Evolutionary conservation across 2,113 vertebrate species (phyloP), one percentile per base, ranked within the genome.

Genomic region (Syngnathus floridae): DNA sequence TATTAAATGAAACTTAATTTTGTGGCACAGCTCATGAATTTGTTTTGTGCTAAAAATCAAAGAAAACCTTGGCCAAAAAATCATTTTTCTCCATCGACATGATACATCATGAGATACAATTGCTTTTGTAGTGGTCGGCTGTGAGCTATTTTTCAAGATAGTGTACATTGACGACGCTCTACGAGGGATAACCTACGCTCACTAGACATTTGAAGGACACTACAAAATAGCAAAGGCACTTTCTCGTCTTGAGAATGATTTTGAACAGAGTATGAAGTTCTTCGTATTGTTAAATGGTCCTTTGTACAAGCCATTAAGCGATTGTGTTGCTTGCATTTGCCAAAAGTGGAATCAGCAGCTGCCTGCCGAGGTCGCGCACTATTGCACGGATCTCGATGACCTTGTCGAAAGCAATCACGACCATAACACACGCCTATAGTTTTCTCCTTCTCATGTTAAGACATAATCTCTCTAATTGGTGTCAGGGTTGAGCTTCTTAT

Each of bases 391-490:
- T 88, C 81, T 86, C 85, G 70, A 86, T 93, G 92, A 97, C 94
- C 93, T 90, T 91, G 93, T 95, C 94, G 92, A 82, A 90, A 92
- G 89, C 84, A 90, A 95, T 95, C 92, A 91, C 67, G 1, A 86
- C 81, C 79, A 87, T 91, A 91, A 87, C 88, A 88, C 91, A 89
- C 85, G 72, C 87, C 90, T 88, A 88, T 82, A 86, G 92, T 90
- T 92, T 90, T 90, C 38, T 61, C 40, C 91, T 91, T 93, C 93
- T 95, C 90, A 91, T 87, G 74, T 89, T 89, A 91, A 94, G 92
- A 95, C 93, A 91, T 95, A 97, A 97, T 97, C 94, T 96, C 90
- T 95, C 93, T 98, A 97, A 97, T 96, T 97, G 94, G 94, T 94
- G 93, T 97, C 89, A 87, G 64, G 84, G 82, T 84, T 90, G 90